These are phyloP conservation scores for Digitonthophagus gazella DNA, from an alignment of 2,888 invertebrate species.

Conservation along the genomic window DNA sequence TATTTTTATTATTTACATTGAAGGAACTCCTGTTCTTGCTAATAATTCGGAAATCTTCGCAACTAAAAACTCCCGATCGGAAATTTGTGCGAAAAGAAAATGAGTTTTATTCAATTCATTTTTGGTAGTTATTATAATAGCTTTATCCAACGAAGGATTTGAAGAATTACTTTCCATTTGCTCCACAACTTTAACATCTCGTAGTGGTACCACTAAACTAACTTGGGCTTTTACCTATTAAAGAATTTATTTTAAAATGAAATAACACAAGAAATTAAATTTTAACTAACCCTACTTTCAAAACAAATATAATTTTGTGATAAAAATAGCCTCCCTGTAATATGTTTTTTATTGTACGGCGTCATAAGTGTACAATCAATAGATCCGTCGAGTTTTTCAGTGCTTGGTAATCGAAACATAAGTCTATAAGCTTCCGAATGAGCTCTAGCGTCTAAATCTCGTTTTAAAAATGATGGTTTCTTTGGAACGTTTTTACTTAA, in stretches of 20 bases:
- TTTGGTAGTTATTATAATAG: constrained; percentile 79
- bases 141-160: constrained; percentile 60
- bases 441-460: constrained; percentile 92
- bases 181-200: constrained; percentile 76
- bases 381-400: constrained; percentile 92
- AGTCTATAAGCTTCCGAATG: constrained; percentile 89
- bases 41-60: constrained; percentile 87
- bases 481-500: constrained; percentile 84
- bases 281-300: constrained; percentile 78
- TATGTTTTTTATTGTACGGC: constrained; percentile 88
- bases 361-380: constrained; percentile 92
- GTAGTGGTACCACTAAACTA: constrained; percentile 83
- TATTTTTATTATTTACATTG: constrained; percentile 40
- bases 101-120: constrained; percentile 74
- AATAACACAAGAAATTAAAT: not conserved
- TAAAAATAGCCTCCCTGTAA: constrained; percentile 84
- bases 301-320: constrained; percentile 96
- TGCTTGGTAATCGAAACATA: constrained; percentile 79
- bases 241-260: constrained; percentile 8
- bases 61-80: constrained; percentile 84
- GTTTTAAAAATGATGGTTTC: constrained; percentile 86
- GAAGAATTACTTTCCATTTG: constrained; percentile 69
- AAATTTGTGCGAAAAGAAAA: constrained; percentile 85
- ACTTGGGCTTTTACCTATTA: constrained; percentile 74
- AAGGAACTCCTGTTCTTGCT: constrained; percentile 58